These are phyloP conservation scores for Oryzias javanicus DNA, from an alignment of 2,113 vertebrate species.

Conservation along the genomic window DNA sequence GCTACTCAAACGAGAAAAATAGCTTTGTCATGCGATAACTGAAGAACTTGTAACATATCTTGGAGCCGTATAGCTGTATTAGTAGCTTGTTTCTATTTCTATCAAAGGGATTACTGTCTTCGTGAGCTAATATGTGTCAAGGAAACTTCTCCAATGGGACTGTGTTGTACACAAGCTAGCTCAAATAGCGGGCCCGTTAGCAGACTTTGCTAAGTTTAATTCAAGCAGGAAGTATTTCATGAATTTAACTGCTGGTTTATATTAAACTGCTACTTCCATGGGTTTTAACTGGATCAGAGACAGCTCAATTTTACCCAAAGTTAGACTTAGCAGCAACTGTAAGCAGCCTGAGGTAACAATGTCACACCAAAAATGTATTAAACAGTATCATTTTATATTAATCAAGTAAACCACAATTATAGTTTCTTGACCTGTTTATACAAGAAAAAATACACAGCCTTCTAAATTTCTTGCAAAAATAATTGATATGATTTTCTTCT, in stretches of 20 bases:
- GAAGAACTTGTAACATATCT: neutral
- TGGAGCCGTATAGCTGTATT: neutral
- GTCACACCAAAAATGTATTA: too few relatives aligned
- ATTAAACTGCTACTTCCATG: too few relatives aligned
- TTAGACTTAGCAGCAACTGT: too few relatives aligned
- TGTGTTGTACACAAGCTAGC: constrained; percentile 21
- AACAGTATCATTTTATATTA: too few relatives aligned
- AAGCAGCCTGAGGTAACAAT: too few relatives aligned
- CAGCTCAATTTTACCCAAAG: too few relatives aligned
- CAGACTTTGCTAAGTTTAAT: constrained; percentile 41
- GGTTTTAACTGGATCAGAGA: too few relatives aligned
- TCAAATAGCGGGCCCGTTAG: constrained; percentile 47
- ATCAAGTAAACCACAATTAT: too few relatives aligned
- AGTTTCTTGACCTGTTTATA: too few relatives aligned
- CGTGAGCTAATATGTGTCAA: constrained; percentile 18
- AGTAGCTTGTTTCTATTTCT: neutral
- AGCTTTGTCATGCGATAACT: constrained; percentile 12
- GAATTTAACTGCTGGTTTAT: neutral
- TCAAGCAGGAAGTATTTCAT: constrained; percentile 26
- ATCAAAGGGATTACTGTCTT: neutral
- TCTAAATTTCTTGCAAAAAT: too few relatives aligned
- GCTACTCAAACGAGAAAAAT: constrained; percentile 31
- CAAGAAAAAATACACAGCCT: too few relatives aligned
- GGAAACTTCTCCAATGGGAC: constrained; percentile 25
- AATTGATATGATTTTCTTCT: neutral